phyloP scores from a whole-genome alignment of 2,797 vertebrate genomes.

The Bovichtus variegatus region DNA sequence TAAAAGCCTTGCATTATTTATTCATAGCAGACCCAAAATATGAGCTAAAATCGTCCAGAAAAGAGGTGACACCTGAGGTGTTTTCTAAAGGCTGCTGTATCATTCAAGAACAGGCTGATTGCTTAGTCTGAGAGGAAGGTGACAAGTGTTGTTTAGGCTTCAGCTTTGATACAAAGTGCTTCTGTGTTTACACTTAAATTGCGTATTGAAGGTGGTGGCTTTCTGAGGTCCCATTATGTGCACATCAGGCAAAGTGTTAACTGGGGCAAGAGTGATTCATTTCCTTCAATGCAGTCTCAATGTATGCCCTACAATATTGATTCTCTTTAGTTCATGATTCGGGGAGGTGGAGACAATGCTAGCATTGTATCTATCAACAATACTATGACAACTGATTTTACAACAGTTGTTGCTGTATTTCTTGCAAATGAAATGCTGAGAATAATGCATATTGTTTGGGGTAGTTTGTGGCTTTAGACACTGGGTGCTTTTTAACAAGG shows the following conservation, averaged over 20 bases:
- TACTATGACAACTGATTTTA: background rate
- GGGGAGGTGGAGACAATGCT: background rate
- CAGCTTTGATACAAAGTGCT: conserved; percentile 46
- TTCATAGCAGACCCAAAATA: conserved; percentile 71
- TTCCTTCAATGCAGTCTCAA: conserved; percentile 14
- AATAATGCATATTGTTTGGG: background rate
- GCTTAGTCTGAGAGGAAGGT: conserved; percentile 56
- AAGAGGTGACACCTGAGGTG: conserved; percentile 61
- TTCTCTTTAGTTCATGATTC: conserved; percentile 9
- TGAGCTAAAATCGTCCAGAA: conserved; percentile 66
- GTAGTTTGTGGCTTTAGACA: conserved; percentile 7
- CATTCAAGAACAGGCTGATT: conserved; percentile 61
- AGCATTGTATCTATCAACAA: background rate
- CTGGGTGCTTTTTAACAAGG: conserved; percentile 3
- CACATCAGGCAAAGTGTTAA: conserved; percentile 52
- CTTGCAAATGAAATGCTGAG: conserved; percentile 8
- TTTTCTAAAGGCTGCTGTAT: conserved; percentile 68
- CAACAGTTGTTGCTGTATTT: background rate
- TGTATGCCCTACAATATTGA: background rate
- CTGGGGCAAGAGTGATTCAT: conserved; percentile 26
- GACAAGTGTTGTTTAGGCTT: conserved; percentile 68
- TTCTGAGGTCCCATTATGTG: conserved; percentile 45
- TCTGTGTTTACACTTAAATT: conserved; percentile 59
- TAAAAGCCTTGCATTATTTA: conserved; percentile 78
- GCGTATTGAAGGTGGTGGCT: conserved; percentile 55